A percentile compares a stretch with the other conserved stretches of the same genome.
Evolutionary conservation across 35 echinoderm and acorn worm genomes (phyloP).

Genomic region (Ophioderma brevispina): DNA sequence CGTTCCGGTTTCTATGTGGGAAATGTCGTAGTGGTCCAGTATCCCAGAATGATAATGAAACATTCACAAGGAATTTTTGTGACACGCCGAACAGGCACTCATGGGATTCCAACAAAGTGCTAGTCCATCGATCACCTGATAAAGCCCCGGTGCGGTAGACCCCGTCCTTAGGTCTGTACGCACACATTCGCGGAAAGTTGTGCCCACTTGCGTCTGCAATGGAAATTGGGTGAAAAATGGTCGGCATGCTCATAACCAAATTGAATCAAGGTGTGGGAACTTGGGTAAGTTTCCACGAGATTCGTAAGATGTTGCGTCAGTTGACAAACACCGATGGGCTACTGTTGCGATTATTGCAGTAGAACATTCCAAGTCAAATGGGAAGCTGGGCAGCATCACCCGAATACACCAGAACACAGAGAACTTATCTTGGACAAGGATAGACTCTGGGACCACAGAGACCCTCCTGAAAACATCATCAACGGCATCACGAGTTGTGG

Average conservation of each 20-base stretch:
- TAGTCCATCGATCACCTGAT: too few species aligned
- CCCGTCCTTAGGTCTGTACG: neutral
- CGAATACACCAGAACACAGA: too few species aligned
- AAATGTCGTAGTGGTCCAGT: neutral
- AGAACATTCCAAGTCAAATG: conserved; percentile 26
- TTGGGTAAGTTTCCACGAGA: neutral
- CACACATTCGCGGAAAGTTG: neutral
- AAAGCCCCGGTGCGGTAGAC: too few species aligned
- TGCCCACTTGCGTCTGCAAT: neutral
- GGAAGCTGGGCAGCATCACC: conserved; percentile 57
- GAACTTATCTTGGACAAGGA: too few species aligned
- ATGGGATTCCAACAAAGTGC: too few species aligned
- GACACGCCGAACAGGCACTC: neutral
- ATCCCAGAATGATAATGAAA: neutral
- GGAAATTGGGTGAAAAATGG: neutral
- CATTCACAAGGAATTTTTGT: neutral
- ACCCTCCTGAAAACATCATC: too few species aligned
- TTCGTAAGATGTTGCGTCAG: neutral
- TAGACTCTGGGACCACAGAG: too few species aligned
- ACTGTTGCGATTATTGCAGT: conserved; percentile 65
- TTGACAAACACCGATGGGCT: neutral
- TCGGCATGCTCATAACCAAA: neutral
- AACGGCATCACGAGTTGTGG: too few species aligned
- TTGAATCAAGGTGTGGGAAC: neutral
- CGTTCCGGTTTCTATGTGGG: neutral